A percentile compares a stretch with the other conserved stretches of the same genome.
Conservation (phyloP, 2,113 vertebrate genomes). For the mouse (Mus musculus) region DNA sequence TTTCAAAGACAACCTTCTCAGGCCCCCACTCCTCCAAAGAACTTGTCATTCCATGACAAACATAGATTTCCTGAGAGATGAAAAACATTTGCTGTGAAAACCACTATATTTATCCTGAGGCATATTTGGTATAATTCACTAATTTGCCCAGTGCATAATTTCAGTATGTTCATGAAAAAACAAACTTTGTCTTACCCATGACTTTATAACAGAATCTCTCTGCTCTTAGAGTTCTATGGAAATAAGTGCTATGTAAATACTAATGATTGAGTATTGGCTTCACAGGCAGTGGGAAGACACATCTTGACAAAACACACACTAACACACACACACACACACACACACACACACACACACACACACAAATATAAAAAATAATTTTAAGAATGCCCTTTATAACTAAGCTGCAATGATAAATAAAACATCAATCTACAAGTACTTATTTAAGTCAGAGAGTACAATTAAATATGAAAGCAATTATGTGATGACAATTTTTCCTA, state of each 20-base stretch:
- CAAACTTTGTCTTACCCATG: constrained; percentile 78
- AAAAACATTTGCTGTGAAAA: constrained; percentile 85
- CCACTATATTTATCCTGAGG: constrained; percentile 83
- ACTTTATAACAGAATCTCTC: constrained; percentile 79
- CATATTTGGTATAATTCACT: constrained; percentile 85
- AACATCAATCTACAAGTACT: neutral
- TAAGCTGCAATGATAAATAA: neutral
- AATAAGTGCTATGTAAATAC: constrained; percentile 77
- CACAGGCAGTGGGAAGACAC: constrained; percentile 27
- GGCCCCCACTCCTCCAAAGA: constrained; percentile 72
- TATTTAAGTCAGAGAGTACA: neutral
- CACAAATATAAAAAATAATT: neutral
- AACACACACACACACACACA: neutral
- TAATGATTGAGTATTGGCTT: constrained; percentile 72
- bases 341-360: too few relatives aligned
- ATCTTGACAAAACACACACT: constrained; percentile 16
- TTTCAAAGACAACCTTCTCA: constrained; percentile 79
- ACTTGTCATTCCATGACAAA: constrained; percentile 83
- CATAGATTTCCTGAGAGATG: constrained; percentile 84
- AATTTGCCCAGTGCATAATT: constrained; percentile 85
- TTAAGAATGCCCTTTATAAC: neutral
- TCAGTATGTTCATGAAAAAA: constrained; percentile 84
- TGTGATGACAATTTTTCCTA: neutral
- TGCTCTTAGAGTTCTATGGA: constrained; percentile 69
- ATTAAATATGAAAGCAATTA: neutral